Evolutionary conservation across 2,113 vertebrate species (phyloP), one percentile per base, ranked within the genome.

Genomic region (Sander lucioperca): DNA sequence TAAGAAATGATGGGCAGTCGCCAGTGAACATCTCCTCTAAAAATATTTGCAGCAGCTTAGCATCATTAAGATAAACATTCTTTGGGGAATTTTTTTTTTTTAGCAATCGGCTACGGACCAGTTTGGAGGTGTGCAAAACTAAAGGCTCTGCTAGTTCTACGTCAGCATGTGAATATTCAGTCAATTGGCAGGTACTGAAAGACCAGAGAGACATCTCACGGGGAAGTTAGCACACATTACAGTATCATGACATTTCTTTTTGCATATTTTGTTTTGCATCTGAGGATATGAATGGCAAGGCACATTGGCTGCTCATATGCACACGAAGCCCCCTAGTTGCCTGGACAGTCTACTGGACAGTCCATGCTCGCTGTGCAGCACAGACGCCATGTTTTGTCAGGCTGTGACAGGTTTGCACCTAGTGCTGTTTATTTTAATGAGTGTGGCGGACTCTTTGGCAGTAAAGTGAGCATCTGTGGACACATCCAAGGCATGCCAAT

Each of bases 221-320:
- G 63, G n/a, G 39, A 73, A 19, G 21, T 53, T 74, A 67, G 58
- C 45, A 45, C 63, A 71, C 54, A 58, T 18, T 43, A 43, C 39
- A 43, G 39, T 15, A 53, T 77, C 77, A n/a, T 48, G 27, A 85
- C 85, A 66, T 16, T 51, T 7, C 0, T 12, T 67, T 82, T 91
- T 91, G 91, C 92, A 93, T 92, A 93, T 92, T 88, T 88, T 54
- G 33, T 74, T 86, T 84, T 87, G 77, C 83, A 83, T 88, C 66
- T 45, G 81, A 65, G 71, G 69, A 77, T 74, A 82, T 67, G 82
- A 88, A 89, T 76, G 62, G 88, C 68, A 94, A 94, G 93, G 94
- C 94, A 95, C 93, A 86, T 47, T 63, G 88, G 87, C 79, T 86
- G 90, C 74, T 83, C 53, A 10, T 25, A 58, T 61, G 64, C 73